Conservation (phyloP, 2,888 invertebrate species). For the Ichneumon xanthorius region DNA sequence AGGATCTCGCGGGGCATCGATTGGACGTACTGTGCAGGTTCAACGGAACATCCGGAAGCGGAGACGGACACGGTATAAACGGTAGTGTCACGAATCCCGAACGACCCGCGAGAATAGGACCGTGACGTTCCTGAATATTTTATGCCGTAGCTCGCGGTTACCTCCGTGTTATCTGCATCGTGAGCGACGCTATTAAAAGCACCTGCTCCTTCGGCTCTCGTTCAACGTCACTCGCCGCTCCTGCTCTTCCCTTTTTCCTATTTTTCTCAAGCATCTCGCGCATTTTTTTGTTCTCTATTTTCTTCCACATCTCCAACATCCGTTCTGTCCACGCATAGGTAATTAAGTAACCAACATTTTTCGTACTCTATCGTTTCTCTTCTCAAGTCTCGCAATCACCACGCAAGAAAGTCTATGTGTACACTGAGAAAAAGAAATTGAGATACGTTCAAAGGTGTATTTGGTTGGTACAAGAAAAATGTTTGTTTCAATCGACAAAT, state of each 20-base stretch:
- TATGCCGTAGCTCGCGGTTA: conserved; percentile 58
- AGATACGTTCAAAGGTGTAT: too few species aligned
- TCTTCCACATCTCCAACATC: too few species aligned
- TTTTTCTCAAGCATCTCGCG: background rate
- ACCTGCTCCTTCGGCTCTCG: conserved; percentile 57
- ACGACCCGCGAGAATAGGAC: conserved; percentile 71
- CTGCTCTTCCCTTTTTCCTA: conserved; percentile 13
- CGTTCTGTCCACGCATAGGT: too few species aligned
- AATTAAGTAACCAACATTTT: too few species aligned
- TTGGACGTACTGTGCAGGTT: conserved; percentile 46
- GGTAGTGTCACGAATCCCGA: conserved; percentile 48
- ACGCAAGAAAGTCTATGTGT: too few species aligned
- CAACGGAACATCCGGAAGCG: conserved; percentile 69
- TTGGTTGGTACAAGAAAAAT: too few species aligned
- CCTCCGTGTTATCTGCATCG: conserved; percentile 67
- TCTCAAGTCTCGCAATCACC: too few species aligned
- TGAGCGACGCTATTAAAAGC: conserved; percentile 70
- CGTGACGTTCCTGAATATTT: conserved; percentile 73
- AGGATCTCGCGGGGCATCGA: conserved; percentile 30
- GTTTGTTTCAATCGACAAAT: too few species aligned
- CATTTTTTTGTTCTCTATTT: too few species aligned
- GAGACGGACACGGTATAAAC: conserved; percentile 60
- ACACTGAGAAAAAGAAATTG: too few species aligned
- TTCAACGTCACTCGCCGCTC: conserved; percentile 50
- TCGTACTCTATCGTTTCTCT: too few species aligned